Base-by-base conservation (phyloP, 2,888 invertebrate genomes). In the Hetaerina titia region DNA sequence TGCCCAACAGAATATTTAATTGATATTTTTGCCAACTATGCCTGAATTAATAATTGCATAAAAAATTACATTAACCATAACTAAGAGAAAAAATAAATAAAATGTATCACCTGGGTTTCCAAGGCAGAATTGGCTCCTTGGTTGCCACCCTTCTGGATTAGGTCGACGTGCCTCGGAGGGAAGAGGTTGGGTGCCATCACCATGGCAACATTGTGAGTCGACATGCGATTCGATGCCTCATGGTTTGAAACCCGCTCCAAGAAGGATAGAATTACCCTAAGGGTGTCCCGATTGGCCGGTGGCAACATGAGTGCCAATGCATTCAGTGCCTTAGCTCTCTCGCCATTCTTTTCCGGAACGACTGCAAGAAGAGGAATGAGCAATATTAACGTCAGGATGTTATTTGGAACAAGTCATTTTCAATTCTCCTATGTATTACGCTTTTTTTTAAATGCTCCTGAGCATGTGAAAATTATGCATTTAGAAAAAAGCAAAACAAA, bases 101-200 rank as follows among this genome's bases (percentile, higher is more conserved):
- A 13, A 81, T 31, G 60, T 60, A 60, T 25, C 57, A 92, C 92
- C 92, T 92, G 92, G 69, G 69, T 56, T 17, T 92, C 92, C 69
- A 92, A 92, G 13, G 92, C 92, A 69, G 92, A 64, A 92, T 92
- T 92, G n/a, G 92, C 92, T 69, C 92, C 69, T 58, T 89, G 89
- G 58, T 58, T 89, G 69, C 45, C 74, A 31, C 81, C 89, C 90
- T 92, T 92, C n/a, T 92, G 92, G 60, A 74, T 57, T 8, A 92
- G 45, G 56, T 89, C 63, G 95, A 97, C 96, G 95, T 97, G 98
- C 97, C 98, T 98, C 95, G 98, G 98, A 95, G 98, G 98, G 96
- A 98, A 98, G 96, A 99, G 97, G 95, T 99, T 99, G n/a, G 99
- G 99, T 25, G 99, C 99, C 96, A 99, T 98, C 96, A 99, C 99